These are phyloP conservation scores for Hemibagrus wyckioides DNA, from an alignment of 2,113 vertebrate genomes.

Conservation along the genomic window DNA sequence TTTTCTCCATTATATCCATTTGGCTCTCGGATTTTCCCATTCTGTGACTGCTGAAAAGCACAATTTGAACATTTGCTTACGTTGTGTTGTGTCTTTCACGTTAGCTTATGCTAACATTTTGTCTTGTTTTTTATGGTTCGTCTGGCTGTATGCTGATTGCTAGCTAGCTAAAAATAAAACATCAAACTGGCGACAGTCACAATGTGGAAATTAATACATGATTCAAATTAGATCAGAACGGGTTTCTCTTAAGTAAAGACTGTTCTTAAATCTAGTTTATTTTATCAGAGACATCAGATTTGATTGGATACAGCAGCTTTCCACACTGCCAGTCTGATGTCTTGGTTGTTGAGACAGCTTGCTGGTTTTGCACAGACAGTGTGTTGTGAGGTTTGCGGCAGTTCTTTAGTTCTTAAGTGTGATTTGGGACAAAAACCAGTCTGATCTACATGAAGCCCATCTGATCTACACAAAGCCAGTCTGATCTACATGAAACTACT, in stretches of 20 bases:
- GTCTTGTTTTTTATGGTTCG: not conserved
- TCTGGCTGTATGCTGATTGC: not conserved
- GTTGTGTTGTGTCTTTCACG: not conserved
- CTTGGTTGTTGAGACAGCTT: not conserved
- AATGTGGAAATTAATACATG: not conserved
- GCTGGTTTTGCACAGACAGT: not conserved
- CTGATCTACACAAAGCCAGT: no score
- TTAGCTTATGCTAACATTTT: not conserved
- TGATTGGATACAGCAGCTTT: not conserved
- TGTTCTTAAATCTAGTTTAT: not conserved
- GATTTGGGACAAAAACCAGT: not conserved
- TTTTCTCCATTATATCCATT: conserved; percentile 89
- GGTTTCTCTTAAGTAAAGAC: not conserved
- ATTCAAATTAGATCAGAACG: not conserved
- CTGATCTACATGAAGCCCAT: not conserved
- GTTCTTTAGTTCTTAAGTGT: not conserved
- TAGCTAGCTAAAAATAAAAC: not conserved
- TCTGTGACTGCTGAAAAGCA: conserved; percentile 66
- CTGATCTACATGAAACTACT: no score
- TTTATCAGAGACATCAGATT: not conserved
- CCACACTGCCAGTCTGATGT: not conserved
- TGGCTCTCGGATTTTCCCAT: conserved; percentile 92
- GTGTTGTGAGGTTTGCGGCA: not conserved
- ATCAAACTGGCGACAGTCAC: not conserved
- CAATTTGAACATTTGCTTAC: not conserved